Evolutionary conservation across 2,113 vertebrate species (phyloP).

Genomic region (Gyps fulvus): DNA sequence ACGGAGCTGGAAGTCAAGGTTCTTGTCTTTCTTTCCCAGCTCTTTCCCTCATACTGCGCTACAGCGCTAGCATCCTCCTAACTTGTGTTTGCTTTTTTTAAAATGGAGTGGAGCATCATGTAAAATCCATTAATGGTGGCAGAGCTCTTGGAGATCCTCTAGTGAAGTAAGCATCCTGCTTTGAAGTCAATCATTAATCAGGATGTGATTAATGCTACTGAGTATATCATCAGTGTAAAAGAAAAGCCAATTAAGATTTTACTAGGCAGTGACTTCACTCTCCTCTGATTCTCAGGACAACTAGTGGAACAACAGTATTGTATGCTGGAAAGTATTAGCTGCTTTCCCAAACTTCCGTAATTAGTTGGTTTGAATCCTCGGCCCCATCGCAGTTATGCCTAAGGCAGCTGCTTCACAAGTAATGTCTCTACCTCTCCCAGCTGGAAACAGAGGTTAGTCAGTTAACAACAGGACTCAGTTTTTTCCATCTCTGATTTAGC

Average conservation of each 20-base stretch:
- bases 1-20: not conserved
- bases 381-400: not conserved
- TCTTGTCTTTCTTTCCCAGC: not conserved
- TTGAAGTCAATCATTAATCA: not conserved
- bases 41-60: accelerated
- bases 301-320: not conserved
- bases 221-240: not conserved
- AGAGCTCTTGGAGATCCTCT: not conserved
- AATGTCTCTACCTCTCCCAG: not conserved
- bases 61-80: not conserved
- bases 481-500: not conserved
- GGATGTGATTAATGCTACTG: not conserved
- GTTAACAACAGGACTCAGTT: not conserved
- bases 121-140: not conserved
- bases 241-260: not conserved
- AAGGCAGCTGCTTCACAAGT: not conserved
- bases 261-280: not conserved
- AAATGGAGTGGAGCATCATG: not conserved
- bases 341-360: not conserved
- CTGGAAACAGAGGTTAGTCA: not conserved
- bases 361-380: not conserved
- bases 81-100: not conserved
- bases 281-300: not conserved
- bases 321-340: not conserved
- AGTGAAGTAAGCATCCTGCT: not conserved